Conservation (phyloP, 2,888 invertebrate species). For the Hermaeophaga mercurialis region DNA sequence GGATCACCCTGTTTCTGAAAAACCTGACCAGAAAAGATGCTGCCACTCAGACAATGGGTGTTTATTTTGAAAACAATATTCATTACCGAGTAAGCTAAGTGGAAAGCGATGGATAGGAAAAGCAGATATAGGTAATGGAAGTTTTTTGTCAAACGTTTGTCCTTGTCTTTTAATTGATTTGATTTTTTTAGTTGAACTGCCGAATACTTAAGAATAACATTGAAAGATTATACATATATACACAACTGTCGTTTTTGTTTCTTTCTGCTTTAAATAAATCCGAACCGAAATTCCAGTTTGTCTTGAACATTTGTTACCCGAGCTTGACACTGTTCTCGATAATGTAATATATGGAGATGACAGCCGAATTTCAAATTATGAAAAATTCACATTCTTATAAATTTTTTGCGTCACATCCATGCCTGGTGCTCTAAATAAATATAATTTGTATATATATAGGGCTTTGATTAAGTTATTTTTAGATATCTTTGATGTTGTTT, state of each 20-base stretch:
- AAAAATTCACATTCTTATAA: background rate
- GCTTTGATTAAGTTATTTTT: no score
- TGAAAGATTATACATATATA: no score
- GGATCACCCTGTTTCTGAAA: background rate
- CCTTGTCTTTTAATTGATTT: background rate
- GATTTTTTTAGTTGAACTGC: background rate
- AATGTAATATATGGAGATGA: no score
- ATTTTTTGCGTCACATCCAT: background rate
- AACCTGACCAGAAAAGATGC: constrained; percentile 19
- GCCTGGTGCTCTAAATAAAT: background rate
- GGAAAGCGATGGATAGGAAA: background rate
- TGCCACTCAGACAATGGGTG: constrained; percentile 21
- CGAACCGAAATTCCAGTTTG: no score
- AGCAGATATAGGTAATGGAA: constrained; percentile 14
- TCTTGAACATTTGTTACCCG: no score
- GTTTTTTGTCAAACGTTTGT: constrained; percentile 9
- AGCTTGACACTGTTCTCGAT: no score
- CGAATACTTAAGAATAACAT: no score
- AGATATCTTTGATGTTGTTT: no score
- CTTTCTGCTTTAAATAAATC: no score
- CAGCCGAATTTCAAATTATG: background rate
- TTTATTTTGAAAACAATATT: constrained; percentile 28
- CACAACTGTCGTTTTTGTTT: no score
- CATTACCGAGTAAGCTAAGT: constrained; percentile 18
- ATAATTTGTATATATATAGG: background rate